phyloP scores from a whole-genome alignment of 2,888 invertebrate genomes.

The Coecobrya sp. region DNA sequence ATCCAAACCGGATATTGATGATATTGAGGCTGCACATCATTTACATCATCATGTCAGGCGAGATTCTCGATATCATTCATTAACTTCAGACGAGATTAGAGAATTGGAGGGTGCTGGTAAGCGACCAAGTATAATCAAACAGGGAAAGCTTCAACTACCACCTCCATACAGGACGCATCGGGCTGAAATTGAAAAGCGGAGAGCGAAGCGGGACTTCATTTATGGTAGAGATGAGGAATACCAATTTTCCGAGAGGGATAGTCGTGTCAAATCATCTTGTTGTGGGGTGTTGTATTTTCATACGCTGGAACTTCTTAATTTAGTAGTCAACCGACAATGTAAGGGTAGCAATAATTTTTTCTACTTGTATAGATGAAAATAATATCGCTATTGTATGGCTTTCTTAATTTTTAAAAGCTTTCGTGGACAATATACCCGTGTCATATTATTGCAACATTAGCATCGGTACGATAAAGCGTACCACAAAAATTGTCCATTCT shows the following conservation, averaged over 20 bases:
- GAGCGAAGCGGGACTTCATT: constrained; percentile 77
- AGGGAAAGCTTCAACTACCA: constrained; percentile 57
- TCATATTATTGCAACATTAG: constrained; percentile 81
- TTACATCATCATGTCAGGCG: too few species aligned
- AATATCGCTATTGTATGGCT: neutral
- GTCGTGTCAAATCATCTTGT: constrained; percentile 75
- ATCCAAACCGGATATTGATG: too few species aligned
- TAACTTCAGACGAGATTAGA: neutral
- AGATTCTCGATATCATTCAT: neutral
- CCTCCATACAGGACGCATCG: constrained; percentile 77
- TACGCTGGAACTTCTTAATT: constrained; percentile 78
- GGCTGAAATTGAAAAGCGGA: constrained; percentile 68
- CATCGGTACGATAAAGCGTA: constrained; percentile 72
- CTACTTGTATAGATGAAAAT: neutral
- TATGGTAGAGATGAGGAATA: constrained; percentile 76
- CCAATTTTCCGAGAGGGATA: constrained; percentile 76
- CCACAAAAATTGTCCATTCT: constrained; percentile 80
- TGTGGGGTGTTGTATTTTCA: constrained; percentile 83
- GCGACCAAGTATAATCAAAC: neutral
- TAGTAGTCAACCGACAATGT: constrained; percentile 77
- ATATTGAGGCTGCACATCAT: neutral
- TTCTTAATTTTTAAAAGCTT: constrained; percentile 67
- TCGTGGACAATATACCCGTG: constrained; percentile 75
- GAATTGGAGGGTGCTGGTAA: neutral
- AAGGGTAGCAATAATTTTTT: neutral